Evolutionary conservation across 2,888 invertebrate genomes (phyloP), one percentile per base, ranked within the genome.

Genomic region (Sminthurinus aureus): DNA sequence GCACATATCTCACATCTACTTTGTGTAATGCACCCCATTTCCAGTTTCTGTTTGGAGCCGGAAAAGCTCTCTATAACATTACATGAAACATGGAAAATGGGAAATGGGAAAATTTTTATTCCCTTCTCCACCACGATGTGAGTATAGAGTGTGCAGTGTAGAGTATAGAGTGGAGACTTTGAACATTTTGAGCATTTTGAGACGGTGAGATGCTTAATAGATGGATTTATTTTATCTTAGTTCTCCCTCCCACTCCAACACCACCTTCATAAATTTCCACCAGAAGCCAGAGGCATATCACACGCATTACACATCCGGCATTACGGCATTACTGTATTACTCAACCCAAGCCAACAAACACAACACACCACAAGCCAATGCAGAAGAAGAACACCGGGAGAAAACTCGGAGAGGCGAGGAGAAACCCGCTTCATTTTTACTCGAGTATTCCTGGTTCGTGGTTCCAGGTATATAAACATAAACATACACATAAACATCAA

Each of bases 221-320:
- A 85, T 85, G 85, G 85, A 85, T 85, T 85, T 85, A 85, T 85
- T 85, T 85, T 85, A 85, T 85, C 85, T 85, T 71, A 69, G 38
- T 76, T 82, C 73, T 81, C 81, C 81, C 81, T 81, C 84, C 81
- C 83, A 79, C 81, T 79, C 71, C 1, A 38, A 38, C 38, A 38
- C 38, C 38, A 50, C 83, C 77, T 73, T 83, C 84, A 84, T 84
- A 84, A 84, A 84, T 84, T 84, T 83, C 78, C 58, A 78, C 83
- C 83, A 84, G 58, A 81, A 71, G 38, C 38, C 38, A 38, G 38
- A 38, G 73, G 73, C 80, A 81, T 26, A 58, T 71, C 71, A 20
- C 73, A 69, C 52, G 80, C 80, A 81, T 73, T 81, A 80, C 52
- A n/a, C n/a, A n/a, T n/a, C n/a, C n/a, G n/a, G n/a, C n/a, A n/a